These are phyloP conservation scores for Aphelocoma coerulescens DNA, from an alignment of 2,113 vertebrate species.

Conservation along the genomic window DNA sequence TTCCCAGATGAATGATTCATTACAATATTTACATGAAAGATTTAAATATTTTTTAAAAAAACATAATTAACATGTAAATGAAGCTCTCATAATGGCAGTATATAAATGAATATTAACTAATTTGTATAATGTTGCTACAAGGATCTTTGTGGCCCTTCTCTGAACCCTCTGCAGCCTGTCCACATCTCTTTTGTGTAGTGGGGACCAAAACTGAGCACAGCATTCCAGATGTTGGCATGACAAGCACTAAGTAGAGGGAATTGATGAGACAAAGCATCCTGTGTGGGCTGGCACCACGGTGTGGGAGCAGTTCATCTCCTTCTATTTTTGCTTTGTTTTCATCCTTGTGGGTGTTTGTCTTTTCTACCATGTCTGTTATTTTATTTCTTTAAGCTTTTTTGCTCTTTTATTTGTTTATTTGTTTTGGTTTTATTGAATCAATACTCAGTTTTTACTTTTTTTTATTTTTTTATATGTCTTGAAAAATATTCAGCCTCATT, in stretches of 20 bases:
- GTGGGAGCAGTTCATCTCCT: neutral
- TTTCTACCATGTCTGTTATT: neutral
- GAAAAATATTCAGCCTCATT: neutral
- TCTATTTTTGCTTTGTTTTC: neutral
- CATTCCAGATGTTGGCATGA: neutral
- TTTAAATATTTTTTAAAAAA: neutral
- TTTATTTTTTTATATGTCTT: neutral
- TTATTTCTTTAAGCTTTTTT: neutral
- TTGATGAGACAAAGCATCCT: neutral
- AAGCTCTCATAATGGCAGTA: neutral
- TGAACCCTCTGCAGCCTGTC: neutral
- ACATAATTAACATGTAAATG: neutral
- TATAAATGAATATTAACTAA: neutral
- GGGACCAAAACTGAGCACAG: neutral
- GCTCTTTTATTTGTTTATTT: neutral
- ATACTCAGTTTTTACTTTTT: neutral
- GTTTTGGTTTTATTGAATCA: neutral
- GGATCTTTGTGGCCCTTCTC: neutral
- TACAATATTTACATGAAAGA: slow-evolving; percentile 7
- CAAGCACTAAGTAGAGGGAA: neutral
- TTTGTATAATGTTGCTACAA: neutral
- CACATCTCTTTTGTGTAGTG: too few relatives aligned
- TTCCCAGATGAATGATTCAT: neutral
- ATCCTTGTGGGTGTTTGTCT: neutral
- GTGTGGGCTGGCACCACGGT: fast-evolving